phyloP scores from a whole-genome alignment of 2,797 vertebrate genomes.

The Danio tinwini region DNA sequence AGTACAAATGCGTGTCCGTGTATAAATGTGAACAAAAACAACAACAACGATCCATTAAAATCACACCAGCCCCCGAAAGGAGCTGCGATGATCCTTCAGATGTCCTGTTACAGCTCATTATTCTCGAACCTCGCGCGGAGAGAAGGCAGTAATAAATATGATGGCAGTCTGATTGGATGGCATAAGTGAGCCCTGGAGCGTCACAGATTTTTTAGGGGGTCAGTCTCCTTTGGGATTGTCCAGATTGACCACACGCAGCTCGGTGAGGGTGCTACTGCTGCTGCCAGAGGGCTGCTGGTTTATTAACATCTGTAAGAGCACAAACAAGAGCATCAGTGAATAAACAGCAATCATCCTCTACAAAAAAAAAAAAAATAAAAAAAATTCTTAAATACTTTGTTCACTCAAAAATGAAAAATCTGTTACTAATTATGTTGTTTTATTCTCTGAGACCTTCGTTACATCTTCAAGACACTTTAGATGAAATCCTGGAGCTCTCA shows the following conservation, averaged over 20 bases:
- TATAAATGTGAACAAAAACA: neutral
- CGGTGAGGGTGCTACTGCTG: constrained; percentile 83
- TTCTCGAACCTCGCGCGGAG: neutral
- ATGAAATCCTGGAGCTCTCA: too few species aligned
- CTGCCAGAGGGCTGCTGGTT: constrained; percentile 83
- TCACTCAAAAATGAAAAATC: too few species aligned
- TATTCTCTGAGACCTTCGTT: too few species aligned
- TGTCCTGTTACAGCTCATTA: neutral
- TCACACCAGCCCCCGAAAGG: neutral
- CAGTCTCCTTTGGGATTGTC: constrained; percentile 90
- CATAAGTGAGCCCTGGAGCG: constrained; percentile 23
- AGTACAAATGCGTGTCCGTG: neutral
- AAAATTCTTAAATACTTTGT: too few species aligned
- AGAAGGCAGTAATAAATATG: constrained; percentile 60
- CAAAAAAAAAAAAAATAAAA: too few species aligned
- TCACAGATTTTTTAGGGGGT: constrained; percentile 53
- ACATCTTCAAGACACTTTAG: too few species aligned
- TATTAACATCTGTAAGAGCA: constrained; percentile 84
- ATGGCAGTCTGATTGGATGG: constrained; percentile 52
- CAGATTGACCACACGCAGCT: constrained; percentile 93
- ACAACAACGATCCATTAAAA: neutral
- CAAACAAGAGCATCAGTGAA: neutral
- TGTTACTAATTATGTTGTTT: too few species aligned
- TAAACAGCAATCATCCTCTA: too few species aligned
- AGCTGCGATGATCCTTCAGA: constrained; percentile 15